Base-by-base conservation (phyloP, 2,113 vertebrate genomes). In the Dasyurus viverrinus region DNA sequence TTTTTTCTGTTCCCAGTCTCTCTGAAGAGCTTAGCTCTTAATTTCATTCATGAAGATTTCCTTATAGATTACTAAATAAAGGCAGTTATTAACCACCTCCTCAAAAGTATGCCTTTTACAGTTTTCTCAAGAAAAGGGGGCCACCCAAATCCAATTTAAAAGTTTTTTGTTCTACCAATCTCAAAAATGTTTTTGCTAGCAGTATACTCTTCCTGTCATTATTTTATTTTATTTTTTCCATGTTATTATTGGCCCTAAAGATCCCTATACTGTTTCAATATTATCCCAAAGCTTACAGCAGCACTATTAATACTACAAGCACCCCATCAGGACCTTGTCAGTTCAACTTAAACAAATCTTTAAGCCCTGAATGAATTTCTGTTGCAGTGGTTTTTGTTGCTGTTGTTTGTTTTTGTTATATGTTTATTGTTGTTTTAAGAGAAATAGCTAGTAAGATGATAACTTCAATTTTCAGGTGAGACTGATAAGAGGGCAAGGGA, bases 221-320 rank as follows among this genome's bases (percentile, higher is more conserved):
- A 42, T 84, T 42, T 42, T 47, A 16, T 84, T 84, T 42, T 16
- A 42, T 42, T 84, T 84, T 42, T 42, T 10, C 2, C 7, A 23
- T 8, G 7, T 23, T 42, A 84, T 84, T 42, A 84, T 23, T 84
- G 19, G 16, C 22, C 42, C 68, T 42, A 84, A 48, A 84, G n/a
- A 42, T 84, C n/a, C 19, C 36, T 7, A 42, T 5, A 42, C 68
- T 84, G n/a, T 42, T 84, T 84, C 68, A 42, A 6, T 84, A 84
- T 42, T 84, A 23, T 84, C 68, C 68, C 19, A 76, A 14, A 84
- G 68, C 19, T 42, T 84, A 42, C 95, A 96, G 54, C 94, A 97
- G 16, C 16, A 96, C 97, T 97, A 97, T 95, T 95, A 96, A 97
- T 95, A 93, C 90, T 95, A 47, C 94, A 97, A 97, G 95, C 93